Evolutionary conservation across 2,113 vertebrate genomes (phyloP).

Genomic region (Trichechus manatus): DNA sequence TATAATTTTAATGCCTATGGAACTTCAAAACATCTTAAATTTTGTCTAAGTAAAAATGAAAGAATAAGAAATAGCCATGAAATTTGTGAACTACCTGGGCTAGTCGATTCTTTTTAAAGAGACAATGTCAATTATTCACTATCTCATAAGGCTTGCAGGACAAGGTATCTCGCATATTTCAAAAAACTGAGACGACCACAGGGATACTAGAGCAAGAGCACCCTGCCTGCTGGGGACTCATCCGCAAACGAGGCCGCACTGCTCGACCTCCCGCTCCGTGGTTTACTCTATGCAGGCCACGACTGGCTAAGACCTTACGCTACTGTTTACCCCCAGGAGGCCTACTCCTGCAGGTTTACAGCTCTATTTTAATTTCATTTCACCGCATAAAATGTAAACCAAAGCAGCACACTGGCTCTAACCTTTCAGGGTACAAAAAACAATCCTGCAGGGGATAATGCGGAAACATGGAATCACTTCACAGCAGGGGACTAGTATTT

Average conservation of each 20-base stretch:
- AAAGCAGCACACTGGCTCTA: not conserved
- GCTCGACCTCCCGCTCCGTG: not conserved
- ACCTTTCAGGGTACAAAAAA: constrained; percentile 3
- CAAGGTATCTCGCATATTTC: not conserved
- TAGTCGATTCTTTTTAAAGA: constrained; percentile 52
- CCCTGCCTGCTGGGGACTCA: not conserved
- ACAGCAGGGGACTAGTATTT: not conserved
- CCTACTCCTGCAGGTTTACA: constrained; percentile 19
- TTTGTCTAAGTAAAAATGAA: constrained; percentile 54
- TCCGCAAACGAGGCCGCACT: not conserved
- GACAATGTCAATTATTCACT: constrained; percentile 26
- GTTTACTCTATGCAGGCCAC: not conserved
- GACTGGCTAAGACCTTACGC: not conserved
- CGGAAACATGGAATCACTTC: not conserved
- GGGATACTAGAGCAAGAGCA: not conserved
- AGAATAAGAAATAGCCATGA: constrained; percentile 27
- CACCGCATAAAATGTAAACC: constrained; percentile 23
- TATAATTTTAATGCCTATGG: not conserved
- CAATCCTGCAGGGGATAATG: not conserved
- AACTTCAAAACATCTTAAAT: constrained; percentile 61
- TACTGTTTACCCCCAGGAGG: not conserved
- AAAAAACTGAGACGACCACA: constrained; percentile 10
- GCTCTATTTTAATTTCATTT: constrained; percentile 59
- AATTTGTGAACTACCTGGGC: constrained; percentile 35
- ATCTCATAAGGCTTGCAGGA: not conserved